phyloP scores from a whole-genome alignment of 2,113 vertebrate genomes.

The Egretta garzetta region DNA sequence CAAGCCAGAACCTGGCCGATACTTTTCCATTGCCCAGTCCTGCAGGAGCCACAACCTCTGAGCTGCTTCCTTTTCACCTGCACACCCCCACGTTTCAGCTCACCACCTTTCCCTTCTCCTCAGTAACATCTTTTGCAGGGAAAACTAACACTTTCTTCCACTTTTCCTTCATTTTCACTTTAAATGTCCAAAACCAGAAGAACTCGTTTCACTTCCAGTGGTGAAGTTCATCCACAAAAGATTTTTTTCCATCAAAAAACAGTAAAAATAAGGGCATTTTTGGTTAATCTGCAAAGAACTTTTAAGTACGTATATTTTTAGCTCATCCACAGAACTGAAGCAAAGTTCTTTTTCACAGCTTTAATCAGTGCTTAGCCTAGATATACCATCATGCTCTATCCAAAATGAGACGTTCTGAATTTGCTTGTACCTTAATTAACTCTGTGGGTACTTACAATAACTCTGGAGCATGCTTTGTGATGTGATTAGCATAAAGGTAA shows the following conservation, averaged over 20 bases:
- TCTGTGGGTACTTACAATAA: neutral
- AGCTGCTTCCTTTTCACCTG: neutral
- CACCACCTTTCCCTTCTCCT: neutral
- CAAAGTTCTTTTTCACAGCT: neutral
- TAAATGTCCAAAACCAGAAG: neutral
- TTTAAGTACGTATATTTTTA: neutral
- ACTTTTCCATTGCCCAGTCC: neutral
- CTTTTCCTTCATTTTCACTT: neutral
- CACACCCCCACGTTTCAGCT: neutral
- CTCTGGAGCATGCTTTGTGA: neutral
- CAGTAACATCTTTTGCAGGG: neutral
- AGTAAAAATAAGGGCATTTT: neutral
- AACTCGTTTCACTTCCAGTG: neutral
- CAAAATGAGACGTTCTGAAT: neutral
- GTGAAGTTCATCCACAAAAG: neutral
- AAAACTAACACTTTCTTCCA: neutral
- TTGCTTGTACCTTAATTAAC: neutral
- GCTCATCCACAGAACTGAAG: neutral
- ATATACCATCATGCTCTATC: neutral
- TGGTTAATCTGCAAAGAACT: neutral
- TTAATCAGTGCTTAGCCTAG: neutral
- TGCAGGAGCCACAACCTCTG: neutral
- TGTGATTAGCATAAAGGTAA: neutral
- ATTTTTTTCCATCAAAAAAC: neutral
- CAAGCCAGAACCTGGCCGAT: neutral